Evolutionary conservation across 1,140 invertebrate genomes (phyloP).

Genomic region (Ceratina australensis): DNA sequence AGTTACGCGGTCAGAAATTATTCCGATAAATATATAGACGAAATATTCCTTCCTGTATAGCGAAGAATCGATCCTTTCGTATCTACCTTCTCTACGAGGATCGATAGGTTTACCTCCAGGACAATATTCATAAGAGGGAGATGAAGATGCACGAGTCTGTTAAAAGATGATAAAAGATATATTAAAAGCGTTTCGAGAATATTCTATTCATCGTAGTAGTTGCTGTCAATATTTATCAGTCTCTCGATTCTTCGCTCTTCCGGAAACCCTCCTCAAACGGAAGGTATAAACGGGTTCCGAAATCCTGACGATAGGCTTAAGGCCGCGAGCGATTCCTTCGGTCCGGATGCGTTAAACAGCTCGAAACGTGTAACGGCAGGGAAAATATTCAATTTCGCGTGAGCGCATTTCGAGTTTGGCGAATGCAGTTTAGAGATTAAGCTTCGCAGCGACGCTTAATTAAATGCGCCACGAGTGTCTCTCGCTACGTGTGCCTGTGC

Average conservation of each 20-base stretch:
- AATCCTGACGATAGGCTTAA: too few relatives aligned
- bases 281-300: too few relatives aligned
- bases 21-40: background rate
- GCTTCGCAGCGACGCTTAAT: conserved; percentile 39
- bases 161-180: background rate
- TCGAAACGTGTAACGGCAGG: background rate
- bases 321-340: too few relatives aligned
- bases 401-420: conserved; percentile 6
- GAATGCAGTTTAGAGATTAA: conserved; percentile 42
- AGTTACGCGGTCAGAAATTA: background rate
- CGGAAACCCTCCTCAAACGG: background rate
- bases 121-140: conserved; percentile 10
- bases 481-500: conserved; percentile 8
- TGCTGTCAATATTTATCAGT: background rate
- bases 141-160: conserved; percentile 2
- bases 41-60: background rate
- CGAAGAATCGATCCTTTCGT: background rate
- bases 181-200: background rate
- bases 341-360: too few relatives aligned
- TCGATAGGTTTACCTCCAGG: conserved; percentile 23
- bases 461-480: conserved; percentile 31
- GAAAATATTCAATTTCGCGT: conserved; percentile 42
- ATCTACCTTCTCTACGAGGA: background rate
- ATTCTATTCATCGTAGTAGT: background rate
- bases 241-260: background rate